A percentile compares a stretch with the other conserved stretches of the same genome.
These are phyloP conservation scores for Coryphaenoides rupestris DNA, from an alignment of 2,113 vertebrate species.

Conservation along the genomic window DNA sequence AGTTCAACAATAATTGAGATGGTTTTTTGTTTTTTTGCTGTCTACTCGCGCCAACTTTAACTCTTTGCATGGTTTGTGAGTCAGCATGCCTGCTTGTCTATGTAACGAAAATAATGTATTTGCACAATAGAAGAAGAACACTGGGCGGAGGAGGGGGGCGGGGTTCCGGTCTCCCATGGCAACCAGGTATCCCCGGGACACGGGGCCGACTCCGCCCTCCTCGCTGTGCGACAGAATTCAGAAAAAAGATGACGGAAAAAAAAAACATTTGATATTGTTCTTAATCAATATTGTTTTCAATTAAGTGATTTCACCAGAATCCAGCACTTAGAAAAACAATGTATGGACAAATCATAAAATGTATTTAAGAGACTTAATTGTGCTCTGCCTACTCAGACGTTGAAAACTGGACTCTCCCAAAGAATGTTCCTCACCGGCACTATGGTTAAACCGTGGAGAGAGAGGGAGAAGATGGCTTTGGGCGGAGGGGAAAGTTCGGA, in stretches of 20 bases:
- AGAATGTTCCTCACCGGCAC: slow-evolving; percentile 60
- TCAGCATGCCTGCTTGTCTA: slow-evolving; percentile 72
- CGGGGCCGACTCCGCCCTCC: slow-evolving; percentile 38
- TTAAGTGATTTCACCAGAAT: slow-evolving; percentile 45
- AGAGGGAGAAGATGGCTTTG: slow-evolving; percentile 1
- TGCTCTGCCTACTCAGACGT: slow-evolving; percentile 57
- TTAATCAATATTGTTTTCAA: slow-evolving; percentile 48
- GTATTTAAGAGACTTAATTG: slow-evolving; percentile 48
- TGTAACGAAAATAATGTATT: slow-evolving; percentile 65
- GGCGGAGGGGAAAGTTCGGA: too few species aligned
- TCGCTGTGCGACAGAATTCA: slow-evolving; percentile 47
- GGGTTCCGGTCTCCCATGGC: slow-evolving; percentile 37
- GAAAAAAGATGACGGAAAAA: too few species aligned
- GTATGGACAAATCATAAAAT: slow-evolving; percentile 38
- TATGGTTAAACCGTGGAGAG: slow-evolving; percentile 20
- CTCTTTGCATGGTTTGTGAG: slow-evolving; percentile 74
- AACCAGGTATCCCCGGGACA: slow-evolving; percentile 27
- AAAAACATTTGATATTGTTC: slow-evolving; percentile 53
- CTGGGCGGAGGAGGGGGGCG: slow-evolving; percentile 37
- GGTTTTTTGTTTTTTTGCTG: slow-evolving; percentile 21
- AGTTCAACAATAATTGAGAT: slow-evolving; percentile 30
- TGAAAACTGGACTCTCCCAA: slow-evolving; percentile 50
- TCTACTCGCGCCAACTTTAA: slow-evolving; percentile 64
- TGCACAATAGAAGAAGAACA: slow-evolving; percentile 63
- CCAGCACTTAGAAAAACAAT: slow-evolving; percentile 49